Evolutionary conservation across 2,797 vertebrate genomes (phyloP).

Genomic region (Hippopotamyrus pictus): DNA sequence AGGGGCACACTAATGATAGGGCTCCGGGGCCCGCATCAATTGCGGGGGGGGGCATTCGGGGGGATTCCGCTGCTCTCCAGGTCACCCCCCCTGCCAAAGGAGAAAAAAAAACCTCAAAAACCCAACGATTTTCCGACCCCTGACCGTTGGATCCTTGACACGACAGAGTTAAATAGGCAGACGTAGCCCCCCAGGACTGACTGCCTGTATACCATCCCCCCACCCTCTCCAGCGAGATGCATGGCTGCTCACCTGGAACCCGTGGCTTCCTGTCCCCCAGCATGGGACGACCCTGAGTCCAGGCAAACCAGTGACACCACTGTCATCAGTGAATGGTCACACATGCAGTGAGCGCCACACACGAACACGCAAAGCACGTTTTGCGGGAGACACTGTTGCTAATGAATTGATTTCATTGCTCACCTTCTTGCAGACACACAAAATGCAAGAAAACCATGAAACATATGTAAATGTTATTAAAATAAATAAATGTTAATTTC

Average conservation of each 20-base stretch:
- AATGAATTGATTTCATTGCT: not conserved
- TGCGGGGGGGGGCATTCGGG: constrained; percentile 11
- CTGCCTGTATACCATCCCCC: not conserved
- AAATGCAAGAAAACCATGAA: not conserved
- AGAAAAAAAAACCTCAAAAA: not conserved
- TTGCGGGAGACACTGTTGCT: not conserved
- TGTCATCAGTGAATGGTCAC: not conserved
- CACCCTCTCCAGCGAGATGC: not conserved
- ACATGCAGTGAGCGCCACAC: not conserved
- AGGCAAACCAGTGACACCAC: not conserved
- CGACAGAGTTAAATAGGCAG: not conserved
- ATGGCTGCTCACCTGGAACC: not conserved
- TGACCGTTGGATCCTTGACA: not conserved
- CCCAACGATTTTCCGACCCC: not conserved
- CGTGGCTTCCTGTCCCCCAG: not conserved
- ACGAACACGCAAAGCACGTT: not conserved
- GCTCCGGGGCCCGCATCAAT: constrained; percentile 16
- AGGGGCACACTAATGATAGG: constrained; percentile 69
- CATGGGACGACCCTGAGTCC: not conserved
- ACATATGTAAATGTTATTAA: not conserved
- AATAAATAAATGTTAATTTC: not conserved
- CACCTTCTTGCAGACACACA: not conserved
- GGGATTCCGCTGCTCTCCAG: not conserved
- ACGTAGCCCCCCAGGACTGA: not conserved
- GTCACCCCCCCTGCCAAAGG: not conserved